Conservation (phyloP, 2,797 vertebrate genomes). For the Chelmon rostratus region DNA sequence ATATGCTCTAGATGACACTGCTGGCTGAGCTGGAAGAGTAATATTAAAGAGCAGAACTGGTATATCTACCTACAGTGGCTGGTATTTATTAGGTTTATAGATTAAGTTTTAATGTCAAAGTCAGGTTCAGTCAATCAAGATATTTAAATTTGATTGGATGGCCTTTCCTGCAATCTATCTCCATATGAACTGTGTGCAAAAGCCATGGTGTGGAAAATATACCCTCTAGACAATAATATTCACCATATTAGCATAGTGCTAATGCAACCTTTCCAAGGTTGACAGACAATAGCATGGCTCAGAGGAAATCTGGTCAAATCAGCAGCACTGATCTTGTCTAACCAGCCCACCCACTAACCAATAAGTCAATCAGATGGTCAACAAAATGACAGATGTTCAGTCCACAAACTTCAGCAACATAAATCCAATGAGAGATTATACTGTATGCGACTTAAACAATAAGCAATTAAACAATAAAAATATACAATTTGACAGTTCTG, state of each 20-base stretch:
- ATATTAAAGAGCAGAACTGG: slow-evolving; percentile 37
- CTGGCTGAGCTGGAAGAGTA: slow-evolving; percentile 53
- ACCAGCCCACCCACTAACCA: slow-evolving; percentile 60
- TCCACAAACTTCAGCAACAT: slow-evolving; percentile 83
- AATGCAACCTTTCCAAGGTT: slow-evolving; percentile 47
- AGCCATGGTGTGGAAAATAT: slow-evolving; percentile 29
- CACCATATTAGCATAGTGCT: slow-evolving; percentile 45
- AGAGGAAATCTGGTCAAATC: slow-evolving; percentile 51
- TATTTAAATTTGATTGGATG: slow-evolving; percentile 40
- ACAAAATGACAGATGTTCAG: slow-evolving; percentile 68
- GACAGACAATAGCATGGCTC: slow-evolving; percentile 46
- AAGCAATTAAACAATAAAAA: slow-evolving; percentile 84
- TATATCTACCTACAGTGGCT: slow-evolving; percentile 38
- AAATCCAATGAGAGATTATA: slow-evolving; percentile 84
- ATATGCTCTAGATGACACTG: slow-evolving; percentile 50
- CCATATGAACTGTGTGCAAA: slow-evolving; percentile 52
- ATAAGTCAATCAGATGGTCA: slow-evolving; percentile 64
- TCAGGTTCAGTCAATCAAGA: slow-evolving; percentile 33
- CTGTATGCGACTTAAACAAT: slow-evolving; percentile 87
- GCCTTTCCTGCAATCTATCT: slow-evolving; percentile 31
- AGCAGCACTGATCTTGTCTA: slow-evolving; percentile 60
- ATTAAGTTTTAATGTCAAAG: slow-evolving; percentile 39
- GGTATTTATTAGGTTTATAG: slow-evolving; percentile 48
- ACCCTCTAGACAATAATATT: slow-evolving; percentile 39
- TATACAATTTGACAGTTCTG: slow-evolving; percentile 71